phyloP scores from a whole-genome alignment of 2,113 vertebrate species.

The Zootoca vivipara region DNA sequence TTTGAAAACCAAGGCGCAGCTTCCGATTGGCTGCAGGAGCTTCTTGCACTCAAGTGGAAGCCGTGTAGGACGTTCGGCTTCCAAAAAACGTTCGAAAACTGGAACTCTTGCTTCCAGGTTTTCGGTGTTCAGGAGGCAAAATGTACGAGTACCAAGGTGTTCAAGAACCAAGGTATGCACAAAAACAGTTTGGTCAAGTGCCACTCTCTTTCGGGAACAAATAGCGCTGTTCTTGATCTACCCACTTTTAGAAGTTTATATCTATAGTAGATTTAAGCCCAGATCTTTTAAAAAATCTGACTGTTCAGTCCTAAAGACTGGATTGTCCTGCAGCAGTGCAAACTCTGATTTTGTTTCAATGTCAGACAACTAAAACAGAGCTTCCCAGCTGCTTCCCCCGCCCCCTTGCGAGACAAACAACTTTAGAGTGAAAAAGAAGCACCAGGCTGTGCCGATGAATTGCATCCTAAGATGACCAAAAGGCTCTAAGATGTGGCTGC shows the following conservation, averaged over 20 bases:
- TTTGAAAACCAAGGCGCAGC: too few species aligned
- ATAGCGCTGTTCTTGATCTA: neutral
- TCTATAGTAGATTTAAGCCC: neutral
- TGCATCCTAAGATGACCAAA: neutral
- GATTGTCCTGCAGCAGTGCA: neutral
- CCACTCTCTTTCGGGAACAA: constrained; percentile 2
- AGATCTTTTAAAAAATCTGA: neutral
- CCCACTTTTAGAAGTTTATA: neutral
- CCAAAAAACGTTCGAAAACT: too few species aligned
- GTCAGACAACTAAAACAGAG: neutral
- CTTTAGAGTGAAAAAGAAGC: neutral
- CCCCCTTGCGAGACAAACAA: neutral
- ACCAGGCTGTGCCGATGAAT: neutral
- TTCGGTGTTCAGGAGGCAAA: too few species aligned
- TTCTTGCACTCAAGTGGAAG: too few species aligned
- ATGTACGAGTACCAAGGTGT: too few species aligned
- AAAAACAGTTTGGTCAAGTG: constrained; percentile 41
- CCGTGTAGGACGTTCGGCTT: too few species aligned
- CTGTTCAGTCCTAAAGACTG: neutral
- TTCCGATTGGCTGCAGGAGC: too few species aligned
- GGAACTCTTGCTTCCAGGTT: too few species aligned
- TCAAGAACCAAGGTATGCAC: too few species aligned
- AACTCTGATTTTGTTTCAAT: neutral
- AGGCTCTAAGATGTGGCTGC: neutral
- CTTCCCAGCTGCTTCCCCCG: neutral